Conservation (phyloP, 2,888 invertebrate genomes). For the Lydus trimaculatus region DNA sequence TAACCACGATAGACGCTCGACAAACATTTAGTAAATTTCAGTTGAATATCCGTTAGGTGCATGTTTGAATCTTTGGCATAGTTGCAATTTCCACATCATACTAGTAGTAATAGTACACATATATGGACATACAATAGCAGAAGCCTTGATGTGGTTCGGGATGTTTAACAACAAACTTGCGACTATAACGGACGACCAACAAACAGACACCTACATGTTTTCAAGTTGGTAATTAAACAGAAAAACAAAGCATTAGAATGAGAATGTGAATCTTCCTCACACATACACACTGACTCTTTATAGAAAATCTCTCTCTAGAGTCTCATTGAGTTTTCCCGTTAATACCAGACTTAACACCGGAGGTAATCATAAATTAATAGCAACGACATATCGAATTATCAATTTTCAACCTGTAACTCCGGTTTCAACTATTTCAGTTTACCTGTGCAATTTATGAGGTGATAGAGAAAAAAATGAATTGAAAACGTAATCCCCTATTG, state of each 20-base stretch:
- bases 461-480: neutral
- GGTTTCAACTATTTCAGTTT: neutral
- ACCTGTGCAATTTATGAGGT: neutral
- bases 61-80: neutral
- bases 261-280: neutral
- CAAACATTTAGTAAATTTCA: neutral
- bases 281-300: neutral
- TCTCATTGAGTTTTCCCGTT: neutral
- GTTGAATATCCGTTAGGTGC: neutral
- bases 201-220: neutral
- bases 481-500: neutral
- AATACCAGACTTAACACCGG: neutral
- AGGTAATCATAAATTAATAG: neutral
- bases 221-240: neutral
- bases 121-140: neutral
- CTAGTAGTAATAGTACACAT: neutral
- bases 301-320: neutral
- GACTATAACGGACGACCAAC: neutral
- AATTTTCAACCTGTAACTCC: neutral
- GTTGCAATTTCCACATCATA: neutral
- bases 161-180: slow-evolving; percentile 1
- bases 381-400: neutral
- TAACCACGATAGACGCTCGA: neutral
- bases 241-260: neutral
- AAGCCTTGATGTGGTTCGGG: slow-evolving; percentile 4